Base-by-base conservation (phyloP, 2,797 vertebrate species). In the Lepus oiostolus region DNA sequence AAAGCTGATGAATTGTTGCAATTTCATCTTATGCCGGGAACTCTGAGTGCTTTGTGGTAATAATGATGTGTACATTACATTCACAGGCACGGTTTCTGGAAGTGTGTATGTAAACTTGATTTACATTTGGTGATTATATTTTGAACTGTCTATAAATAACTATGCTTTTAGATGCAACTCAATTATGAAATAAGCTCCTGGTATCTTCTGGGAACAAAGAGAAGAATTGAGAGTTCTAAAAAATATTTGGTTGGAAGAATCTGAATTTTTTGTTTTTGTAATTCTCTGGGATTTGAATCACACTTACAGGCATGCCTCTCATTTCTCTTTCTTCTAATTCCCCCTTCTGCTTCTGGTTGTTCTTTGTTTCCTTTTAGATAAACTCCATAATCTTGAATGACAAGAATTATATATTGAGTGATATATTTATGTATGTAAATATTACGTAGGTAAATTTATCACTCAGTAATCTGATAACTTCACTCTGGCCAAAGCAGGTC, bases 41-140 rank as follows among this genome's bases (percentile, higher is more conserved):
- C 68, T 87, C 75, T 42, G 50, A n/a, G 80, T 32, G 72, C 30
- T 94, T 82, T 77, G 22, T 75, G 52, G 68, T 52, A 84, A 2
- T 86, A 94, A 82, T 0, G 2, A 74, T 76, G 22, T 80, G n/a
- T 81, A 75, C 82, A 62, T 90, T 84, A 26, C 62, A 72, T 77
- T 91, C 72, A 35, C n/a, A 80, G 47, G 0, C 86, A 86, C 22
- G 30, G n/a, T 76, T 93, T 86, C 85, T 65, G 24, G 42, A 88
- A 94, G 84, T 93, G 62, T 90, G 96, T 92, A 32, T 84, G 83
- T 77, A 93, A 94, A 88, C 22, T 54, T 84, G 35, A 74, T 93
- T 96, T 96, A 93, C 38, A 97, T 90, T 94, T 88, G 67, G 75
- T 95, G 87, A 81, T 82, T 94, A 75, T 60, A 90, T 93, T 96